These are phyloP conservation scores for Wiebesia pumilae DNA, from an alignment of 1,140 invertebrate species.

Conservation along the genomic window DNA sequence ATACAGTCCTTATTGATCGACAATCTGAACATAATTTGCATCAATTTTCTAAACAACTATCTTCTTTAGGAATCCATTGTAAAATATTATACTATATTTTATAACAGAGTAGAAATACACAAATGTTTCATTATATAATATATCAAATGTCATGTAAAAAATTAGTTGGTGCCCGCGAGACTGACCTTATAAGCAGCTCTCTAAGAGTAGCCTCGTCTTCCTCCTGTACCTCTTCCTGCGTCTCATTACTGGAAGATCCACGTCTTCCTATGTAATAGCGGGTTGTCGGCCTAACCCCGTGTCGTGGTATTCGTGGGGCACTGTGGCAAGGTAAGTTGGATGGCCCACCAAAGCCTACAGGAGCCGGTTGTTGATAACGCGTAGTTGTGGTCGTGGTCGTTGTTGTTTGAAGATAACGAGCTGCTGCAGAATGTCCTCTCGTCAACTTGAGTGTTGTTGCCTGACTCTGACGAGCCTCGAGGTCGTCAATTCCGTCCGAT, in stretches of 20 bases:
- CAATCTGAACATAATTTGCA: no score
- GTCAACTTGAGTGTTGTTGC: constrained; percentile 73
- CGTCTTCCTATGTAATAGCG: constrained; percentile 66
- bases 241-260: constrained; percentile 75
- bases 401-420: constrained; percentile 69
- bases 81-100: no score
- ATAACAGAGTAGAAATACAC: no score
- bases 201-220: constrained; percentile 90
- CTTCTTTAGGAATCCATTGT: no score
- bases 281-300: constrained; percentile 61
- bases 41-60: no score
- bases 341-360: constrained; percentile 14
- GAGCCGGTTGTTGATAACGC: constrained; percentile 59
- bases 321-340: constrained; percentile 44
- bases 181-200: constrained; percentile 90
- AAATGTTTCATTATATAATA: no score
- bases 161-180: constrained; percentile 44
- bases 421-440: constrained; percentile 67
- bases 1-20: no score
- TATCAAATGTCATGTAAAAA: no score
- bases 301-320: constrained; percentile 54
- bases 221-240: constrained; percentile 80
- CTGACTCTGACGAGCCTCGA: constrained; percentile 56
- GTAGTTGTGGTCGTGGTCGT: constrained; percentile 66
- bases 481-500: constrained; percentile 44